These are phyloP conservation scores for Perodicticus potto DNA, from an alignment of 2,797 vertebrate genomes.

Conservation along the genomic window DNA sequence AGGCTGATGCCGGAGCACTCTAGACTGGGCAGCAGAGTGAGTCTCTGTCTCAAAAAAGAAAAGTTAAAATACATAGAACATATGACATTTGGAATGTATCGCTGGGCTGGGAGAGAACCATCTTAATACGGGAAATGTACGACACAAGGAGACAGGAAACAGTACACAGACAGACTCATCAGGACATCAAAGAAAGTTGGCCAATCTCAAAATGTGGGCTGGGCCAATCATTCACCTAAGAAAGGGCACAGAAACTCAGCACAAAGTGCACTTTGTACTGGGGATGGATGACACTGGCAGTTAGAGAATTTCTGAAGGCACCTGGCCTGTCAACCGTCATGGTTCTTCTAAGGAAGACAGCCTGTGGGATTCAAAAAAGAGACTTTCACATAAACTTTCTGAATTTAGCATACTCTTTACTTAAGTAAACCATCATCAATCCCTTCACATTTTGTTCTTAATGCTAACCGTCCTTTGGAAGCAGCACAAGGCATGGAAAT, in stretches of 20 bases:
- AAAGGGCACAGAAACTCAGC: not conserved
- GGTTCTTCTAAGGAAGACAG: not conserved
- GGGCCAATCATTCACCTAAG: not conserved
- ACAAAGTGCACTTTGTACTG: not conserved
- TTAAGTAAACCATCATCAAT: not conserved
- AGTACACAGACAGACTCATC: not conserved
- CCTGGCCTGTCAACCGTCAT: not conserved
- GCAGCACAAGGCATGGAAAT: not conserved
- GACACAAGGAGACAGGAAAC: not conserved
- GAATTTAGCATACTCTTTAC: not conserved
- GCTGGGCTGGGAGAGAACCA: not conserved
- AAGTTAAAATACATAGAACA: not conserved
- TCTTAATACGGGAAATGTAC: not conserved
- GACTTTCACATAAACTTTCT: not conserved
- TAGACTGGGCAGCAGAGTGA: no score
- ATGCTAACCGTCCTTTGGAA: not conserved
- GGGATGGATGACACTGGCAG: not conserved
- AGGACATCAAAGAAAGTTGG: not conserved
- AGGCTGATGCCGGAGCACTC: no score
- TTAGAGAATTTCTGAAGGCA: not conserved
- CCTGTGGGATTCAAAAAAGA: not conserved
- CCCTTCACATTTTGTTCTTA: not conserved
- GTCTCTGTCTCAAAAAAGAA: no score
- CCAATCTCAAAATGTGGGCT: not conserved
- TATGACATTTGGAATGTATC: not conserved